A percentile compares a stretch with the other conserved stretches of the same genome.
Conservation (phyloP, 2,888 invertebrate genomes). For the Dasypogon diadema region DNA sequence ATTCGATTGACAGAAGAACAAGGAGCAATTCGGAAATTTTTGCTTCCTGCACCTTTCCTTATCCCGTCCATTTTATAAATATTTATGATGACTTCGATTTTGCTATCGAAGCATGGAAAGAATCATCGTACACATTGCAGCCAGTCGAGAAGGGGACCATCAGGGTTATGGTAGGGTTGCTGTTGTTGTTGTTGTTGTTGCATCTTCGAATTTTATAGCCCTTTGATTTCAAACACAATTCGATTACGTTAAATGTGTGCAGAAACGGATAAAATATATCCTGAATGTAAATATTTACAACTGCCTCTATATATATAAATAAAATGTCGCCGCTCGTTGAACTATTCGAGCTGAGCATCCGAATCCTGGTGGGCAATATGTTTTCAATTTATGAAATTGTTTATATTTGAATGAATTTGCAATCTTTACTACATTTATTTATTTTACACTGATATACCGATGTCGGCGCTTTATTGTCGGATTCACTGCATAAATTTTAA, state of each 20-base stretch:
- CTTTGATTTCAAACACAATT: slow-evolving; percentile 47
- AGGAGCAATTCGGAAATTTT: slow-evolving; percentile 53
- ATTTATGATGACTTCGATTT: slow-evolving; percentile 24
- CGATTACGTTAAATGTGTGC: slow-evolving; percentile 41
- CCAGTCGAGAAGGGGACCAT: background rate
- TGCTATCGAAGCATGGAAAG: background rate
- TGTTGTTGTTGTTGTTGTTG: background rate
- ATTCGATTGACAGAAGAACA: slow-evolving; percentile 65
- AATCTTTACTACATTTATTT: slow-evolving; percentile 52
- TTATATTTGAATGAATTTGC: slow-evolving; percentile 54
- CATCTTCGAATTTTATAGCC: slow-evolving; percentile 40
- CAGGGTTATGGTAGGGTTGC: background rate
- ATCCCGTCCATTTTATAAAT: slow-evolving; percentile 43
- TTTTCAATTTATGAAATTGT: slow-evolving; percentile 56
- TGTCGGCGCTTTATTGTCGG: slow-evolving; percentile 38
- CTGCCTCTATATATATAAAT: slow-evolving; percentile 12
- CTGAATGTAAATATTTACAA: slow-evolving; percentile 53
- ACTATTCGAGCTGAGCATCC: background rate
- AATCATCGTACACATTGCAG: background rate
- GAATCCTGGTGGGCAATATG: slow-evolving; percentile 53
- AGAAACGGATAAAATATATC: slow-evolving; percentile 27
- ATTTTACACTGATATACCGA: slow-evolving; percentile 34
- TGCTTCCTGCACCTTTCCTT: slow-evolving; percentile 36
- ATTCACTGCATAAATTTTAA: slow-evolving; percentile 33
- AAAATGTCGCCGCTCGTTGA: slow-evolving; percentile 50